Conservation (phyloP, 2,113 vertebrate species). For the Phyllopteryx taeniolatus region DNA sequence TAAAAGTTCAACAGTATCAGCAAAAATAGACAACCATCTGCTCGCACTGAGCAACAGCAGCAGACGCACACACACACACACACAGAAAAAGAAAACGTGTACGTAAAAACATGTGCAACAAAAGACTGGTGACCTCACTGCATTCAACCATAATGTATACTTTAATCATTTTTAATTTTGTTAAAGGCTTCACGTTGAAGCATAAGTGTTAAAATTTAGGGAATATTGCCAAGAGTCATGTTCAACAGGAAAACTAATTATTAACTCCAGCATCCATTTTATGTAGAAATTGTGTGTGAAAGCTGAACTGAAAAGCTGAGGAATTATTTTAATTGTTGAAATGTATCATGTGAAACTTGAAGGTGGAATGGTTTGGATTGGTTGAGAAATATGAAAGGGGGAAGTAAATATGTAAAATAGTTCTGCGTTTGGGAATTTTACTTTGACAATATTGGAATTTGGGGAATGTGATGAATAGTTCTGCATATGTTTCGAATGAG, state of each 20-base stretch:
- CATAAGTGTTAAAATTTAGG: neutral
- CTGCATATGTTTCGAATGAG: too few relatives aligned
- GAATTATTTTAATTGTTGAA: too few relatives aligned
- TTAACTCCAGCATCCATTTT: neutral
- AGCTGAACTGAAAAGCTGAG: too few relatives aligned
- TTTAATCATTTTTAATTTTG: neutral
- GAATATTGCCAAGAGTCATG: neutral
- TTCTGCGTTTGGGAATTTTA: too few relatives aligned
- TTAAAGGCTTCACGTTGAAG: neutral
- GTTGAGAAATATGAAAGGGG: too few relatives aligned
- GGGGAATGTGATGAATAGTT: too few relatives aligned
- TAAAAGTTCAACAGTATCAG: constrained; percentile 53
- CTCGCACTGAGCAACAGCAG: constrained; percentile 8
- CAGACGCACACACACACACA: neutral
- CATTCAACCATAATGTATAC: neutral
- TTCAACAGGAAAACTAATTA: neutral
- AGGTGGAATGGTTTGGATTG: too few relatives aligned
- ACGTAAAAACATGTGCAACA: neutral
- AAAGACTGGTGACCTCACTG: neutral
- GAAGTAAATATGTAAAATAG: too few relatives aligned
- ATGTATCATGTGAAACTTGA: too few relatives aligned
- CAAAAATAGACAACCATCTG: constrained; percentile 53
- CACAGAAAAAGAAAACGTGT: neutral
- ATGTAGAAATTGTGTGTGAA: too few relatives aligned
- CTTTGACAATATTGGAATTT: too few relatives aligned